Percentiles rank a stretch among this genome's conserved stretches.
Conservation (phyloP, 2,797 vertebrate genomes). For the Muscicapa comitata region DNA sequence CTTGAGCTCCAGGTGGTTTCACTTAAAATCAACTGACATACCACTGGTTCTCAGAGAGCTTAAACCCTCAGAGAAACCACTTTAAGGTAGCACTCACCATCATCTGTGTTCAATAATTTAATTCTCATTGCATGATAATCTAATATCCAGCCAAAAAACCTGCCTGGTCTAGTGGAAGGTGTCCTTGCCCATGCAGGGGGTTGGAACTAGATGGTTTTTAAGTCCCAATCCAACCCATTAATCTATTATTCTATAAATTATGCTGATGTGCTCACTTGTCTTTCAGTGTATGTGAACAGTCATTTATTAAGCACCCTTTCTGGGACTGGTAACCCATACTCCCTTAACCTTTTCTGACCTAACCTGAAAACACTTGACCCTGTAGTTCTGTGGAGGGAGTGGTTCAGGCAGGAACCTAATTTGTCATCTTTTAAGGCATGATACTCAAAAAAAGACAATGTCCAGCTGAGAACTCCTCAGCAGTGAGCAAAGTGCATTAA, state of each 20-base stretch:
- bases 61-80: neutral
- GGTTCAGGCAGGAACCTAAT: neutral
- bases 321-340: neutral
- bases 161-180: neutral
- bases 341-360: neutral
- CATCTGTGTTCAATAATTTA: neutral
- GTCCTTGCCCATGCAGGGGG: neutral
- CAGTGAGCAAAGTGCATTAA: neutral
- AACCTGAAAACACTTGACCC: neutral
- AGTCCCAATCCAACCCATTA: neutral
- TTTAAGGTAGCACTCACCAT: neutral
- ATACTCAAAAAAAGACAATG: neutral
- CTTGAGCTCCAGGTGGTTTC: neutral
- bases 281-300: neutral
- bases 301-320: neutral
- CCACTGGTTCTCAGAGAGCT: neutral
- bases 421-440: neutral
- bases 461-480: neutral
- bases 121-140: neutral
- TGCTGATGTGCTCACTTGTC: neutral
- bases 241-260: neutral
- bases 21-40: neutral
- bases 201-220: neutral
- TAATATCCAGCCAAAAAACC: neutral
- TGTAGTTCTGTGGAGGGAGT: neutral